Evolutionary conservation across 2,113 vertebrate genomes (phyloP).

Genomic region (Planiliza haematocheilus): DNA sequence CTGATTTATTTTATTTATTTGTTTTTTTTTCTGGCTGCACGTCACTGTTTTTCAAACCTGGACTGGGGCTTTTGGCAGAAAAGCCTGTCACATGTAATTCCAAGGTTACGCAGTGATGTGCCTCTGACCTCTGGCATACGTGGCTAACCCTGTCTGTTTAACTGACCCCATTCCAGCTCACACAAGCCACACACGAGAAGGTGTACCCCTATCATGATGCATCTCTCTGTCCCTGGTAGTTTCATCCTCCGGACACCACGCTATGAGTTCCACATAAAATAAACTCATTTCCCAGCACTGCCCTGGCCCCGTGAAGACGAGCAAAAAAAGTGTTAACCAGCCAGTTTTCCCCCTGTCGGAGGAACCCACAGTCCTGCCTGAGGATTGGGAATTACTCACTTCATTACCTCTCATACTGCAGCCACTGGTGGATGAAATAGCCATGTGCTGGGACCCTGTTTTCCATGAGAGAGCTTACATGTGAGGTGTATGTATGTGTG

Average conservation of each 20-base stretch:
- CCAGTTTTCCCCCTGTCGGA: slow-evolving; percentile 31
- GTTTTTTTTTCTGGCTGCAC: background rate
- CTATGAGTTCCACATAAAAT: slow-evolving; percentile 30
- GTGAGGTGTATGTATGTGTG: slow-evolving; percentile 19
- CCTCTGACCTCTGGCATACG: slow-evolving; percentile 14
- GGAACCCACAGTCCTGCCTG: slow-evolving; percentile 57
- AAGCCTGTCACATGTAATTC: background rate
- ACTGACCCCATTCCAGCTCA: background rate
- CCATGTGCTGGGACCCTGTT: slow-evolving; percentile 67
- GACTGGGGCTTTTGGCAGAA: background rate
- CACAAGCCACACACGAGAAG: slow-evolving; percentile 2
- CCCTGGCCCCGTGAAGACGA: slow-evolving; percentile 25
- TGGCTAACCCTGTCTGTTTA: background rate
- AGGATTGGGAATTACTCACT: slow-evolving; percentile 74
- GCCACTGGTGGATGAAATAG: slow-evolving; percentile 77
- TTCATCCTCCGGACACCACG: slow-evolving; percentile 16
- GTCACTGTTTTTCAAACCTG: background rate
- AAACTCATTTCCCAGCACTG: slow-evolving; percentile 31
- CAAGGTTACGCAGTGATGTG: too few relatives aligned
- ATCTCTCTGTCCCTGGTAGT: slow-evolving; percentile 8
- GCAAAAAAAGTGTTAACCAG: slow-evolving; percentile 58
- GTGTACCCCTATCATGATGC: background rate
- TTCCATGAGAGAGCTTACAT: slow-evolving; percentile 57
- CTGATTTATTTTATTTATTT: too few relatives aligned
- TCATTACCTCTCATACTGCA: slow-evolving; percentile 76